Conservation (phyloP, 1,140 invertebrate species). For the Melanaphis sacchari region DNA sequence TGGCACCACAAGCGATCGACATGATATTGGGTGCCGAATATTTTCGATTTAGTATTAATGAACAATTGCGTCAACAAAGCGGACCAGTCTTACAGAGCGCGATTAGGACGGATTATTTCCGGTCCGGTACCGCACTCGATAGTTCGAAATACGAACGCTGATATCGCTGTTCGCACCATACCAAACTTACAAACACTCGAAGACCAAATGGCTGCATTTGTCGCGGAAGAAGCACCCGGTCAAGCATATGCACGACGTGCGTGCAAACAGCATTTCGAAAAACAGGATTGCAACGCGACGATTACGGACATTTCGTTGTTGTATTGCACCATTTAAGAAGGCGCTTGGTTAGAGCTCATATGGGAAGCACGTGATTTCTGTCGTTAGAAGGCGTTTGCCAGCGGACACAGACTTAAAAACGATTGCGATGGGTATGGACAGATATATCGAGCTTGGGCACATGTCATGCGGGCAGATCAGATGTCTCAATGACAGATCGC, state of each 20-base stretch:
- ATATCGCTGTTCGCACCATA: not conserved
- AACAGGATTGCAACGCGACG: not conserved
- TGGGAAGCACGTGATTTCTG: not conserved
- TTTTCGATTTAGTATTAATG: not conserved
- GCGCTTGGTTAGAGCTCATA: not conserved
- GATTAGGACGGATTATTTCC: not conserved
- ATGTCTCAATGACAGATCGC: not conserved
- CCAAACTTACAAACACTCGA: not conserved
- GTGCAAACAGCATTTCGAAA: not conserved
- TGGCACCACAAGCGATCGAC: not conserved
- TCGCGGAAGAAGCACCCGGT: not conserved
- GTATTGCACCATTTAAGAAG: not conserved
- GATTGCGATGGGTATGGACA: not conserved
- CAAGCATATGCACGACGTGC: not conserved
- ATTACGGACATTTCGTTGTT: conserved; percentile 6
- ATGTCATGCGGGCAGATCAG: not conserved
- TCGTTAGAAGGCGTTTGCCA: not conserved
- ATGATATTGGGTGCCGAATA: not conserved
- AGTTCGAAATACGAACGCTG: not conserved
- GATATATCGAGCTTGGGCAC: conserved; percentile 7
- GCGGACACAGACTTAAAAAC: not conserved
- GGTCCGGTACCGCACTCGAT: not conserved
- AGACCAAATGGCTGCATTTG: not conserved
- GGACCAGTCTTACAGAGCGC: not conserved
- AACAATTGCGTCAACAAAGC: not conserved